These are phyloP conservation scores for Pandion haliaetus DNA, from an alignment of 2,113 vertebrate genomes.

Conservation along the genomic window DNA sequence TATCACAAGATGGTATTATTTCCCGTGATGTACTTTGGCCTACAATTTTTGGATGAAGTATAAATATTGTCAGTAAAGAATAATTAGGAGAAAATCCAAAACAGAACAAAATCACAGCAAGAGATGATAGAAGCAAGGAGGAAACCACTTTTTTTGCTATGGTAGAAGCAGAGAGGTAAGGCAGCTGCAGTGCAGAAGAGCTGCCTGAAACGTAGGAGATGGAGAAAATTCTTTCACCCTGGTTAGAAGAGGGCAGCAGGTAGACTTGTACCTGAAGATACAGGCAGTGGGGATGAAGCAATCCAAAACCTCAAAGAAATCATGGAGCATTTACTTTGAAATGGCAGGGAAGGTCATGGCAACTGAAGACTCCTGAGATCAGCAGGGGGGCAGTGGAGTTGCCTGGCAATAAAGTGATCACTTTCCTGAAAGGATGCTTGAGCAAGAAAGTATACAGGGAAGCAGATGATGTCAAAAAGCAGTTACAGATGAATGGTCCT, in stretches of 20 bases:
- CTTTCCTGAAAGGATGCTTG: neutral
- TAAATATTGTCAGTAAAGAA: neutral
- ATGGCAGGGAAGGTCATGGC: neutral
- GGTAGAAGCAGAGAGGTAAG: neutral
- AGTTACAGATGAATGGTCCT: neutral
- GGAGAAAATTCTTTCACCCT: neutral
- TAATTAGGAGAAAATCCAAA: neutral
- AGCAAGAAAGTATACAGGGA: neutral
- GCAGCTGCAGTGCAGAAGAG: neutral
- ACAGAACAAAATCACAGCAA: neutral
- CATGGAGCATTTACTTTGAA: neutral
- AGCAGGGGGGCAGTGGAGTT: neutral
- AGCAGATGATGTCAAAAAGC: neutral
- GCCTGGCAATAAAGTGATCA: neutral
- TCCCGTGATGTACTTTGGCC: neutral
- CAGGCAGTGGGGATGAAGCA: neutral
- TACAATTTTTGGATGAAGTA: neutral
- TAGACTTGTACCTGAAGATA: neutral
- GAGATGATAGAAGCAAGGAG: neutral
- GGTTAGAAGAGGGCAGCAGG: neutral
- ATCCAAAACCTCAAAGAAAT: neutral
- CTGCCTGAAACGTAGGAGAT: neutral
- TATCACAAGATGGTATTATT: neutral
- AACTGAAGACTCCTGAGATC: neutral
- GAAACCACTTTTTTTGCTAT: neutral